Conservation (phyloP, 2,113 vertebrate genomes). For the Alligator sinensis region DNA sequence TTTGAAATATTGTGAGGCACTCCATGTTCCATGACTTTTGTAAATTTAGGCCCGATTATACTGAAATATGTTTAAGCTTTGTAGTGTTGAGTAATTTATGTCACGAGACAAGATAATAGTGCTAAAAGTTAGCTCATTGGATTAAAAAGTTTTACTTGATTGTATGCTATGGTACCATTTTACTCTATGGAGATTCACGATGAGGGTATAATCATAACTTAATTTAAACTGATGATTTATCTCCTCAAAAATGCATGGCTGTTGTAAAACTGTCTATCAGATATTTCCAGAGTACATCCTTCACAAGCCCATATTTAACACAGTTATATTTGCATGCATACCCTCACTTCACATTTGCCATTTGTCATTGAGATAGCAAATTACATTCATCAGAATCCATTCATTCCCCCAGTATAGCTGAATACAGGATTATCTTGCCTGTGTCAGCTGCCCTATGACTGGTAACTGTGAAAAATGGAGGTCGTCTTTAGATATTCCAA, state of each 20-base stretch:
- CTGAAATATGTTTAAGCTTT: neutral
- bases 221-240: conserved; percentile 63
- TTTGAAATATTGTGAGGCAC: neutral
- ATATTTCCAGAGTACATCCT: conserved; percentile 62
- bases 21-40: neutral
- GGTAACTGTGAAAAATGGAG: conserved; percentile 78
- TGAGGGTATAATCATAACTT: conserved; percentile 57
- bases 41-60: neutral
- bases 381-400: conserved; percentile 79
- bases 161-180: neutral
- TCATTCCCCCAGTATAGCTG: conserved; percentile 73
- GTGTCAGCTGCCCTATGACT: conserved; percentile 79
- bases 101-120: neutral
- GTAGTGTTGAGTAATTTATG: neutral
- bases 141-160: conserved; percentile 29
- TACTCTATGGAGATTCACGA: conserved; percentile 41
- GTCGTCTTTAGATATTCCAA: conserved; percentile 71
- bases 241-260: conserved; percentile 31
- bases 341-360: conserved; percentile 71
- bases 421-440: conserved; percentile 79
- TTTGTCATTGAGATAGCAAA: conserved; percentile 78
- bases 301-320: conserved; percentile 72
- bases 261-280: conserved; percentile 56
- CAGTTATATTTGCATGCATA: conserved; percentile 71
- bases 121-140: neutral